These are phyloP conservation scores for Artibeus jamaicensis DNA, from an alignment of 2,797 vertebrate species.

Conservation along the genomic window DNA sequence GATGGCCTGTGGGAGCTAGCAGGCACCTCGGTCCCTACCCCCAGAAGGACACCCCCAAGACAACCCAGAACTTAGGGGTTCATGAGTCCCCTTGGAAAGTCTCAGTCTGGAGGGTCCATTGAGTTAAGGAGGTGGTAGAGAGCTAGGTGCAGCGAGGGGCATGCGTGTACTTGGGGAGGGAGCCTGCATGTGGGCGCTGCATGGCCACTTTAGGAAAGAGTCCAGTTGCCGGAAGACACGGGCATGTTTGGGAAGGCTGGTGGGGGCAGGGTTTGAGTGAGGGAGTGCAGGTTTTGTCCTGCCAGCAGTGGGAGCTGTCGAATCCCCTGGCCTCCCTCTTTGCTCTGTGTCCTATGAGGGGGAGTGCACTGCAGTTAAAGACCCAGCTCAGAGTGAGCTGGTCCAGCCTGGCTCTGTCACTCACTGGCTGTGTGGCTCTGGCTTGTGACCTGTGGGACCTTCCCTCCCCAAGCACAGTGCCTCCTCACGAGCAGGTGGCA, in stretches of 20 bases:
- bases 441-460: not conserved
- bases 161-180: not conserved
- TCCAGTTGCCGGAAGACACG: not conserved
- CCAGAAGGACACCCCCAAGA: fast-evolving
- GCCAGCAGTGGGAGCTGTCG: not conserved
- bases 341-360: not conserved
- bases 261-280: not conserved
- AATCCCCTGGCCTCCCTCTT: not conserved
- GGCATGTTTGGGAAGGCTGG: not conserved
- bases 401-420: not conserved
- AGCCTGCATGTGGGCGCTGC: too few relatives aligned
- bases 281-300: not conserved
- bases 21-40: not conserved
- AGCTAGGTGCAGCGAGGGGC: not conserved
- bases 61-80: not conserved
- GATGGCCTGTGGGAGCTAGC: not conserved
- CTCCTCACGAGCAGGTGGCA: not conserved
- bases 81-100: not conserved
- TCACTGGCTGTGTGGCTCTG: not conserved
- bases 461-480: not conserved
- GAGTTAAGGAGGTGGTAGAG: not conserved
- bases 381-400: not conserved
- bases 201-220: not conserved
- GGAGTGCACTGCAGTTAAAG: not conserved
- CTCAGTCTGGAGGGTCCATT: not conserved